Conservation (phyloP, 2,797 vertebrate species). For the Poeciliopsis turneri region DNA sequence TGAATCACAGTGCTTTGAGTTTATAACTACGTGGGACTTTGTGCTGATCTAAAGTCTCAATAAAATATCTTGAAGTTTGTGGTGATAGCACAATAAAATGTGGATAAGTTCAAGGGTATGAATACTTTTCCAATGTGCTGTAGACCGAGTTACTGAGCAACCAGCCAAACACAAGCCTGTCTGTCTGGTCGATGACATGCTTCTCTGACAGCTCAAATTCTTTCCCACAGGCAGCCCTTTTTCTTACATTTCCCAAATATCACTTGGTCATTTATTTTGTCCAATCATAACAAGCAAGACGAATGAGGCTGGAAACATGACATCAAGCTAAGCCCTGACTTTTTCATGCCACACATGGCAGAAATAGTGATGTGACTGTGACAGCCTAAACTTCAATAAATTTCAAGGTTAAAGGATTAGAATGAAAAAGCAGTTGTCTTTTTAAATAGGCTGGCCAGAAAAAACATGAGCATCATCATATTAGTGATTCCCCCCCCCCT, state of each 20-base stretch:
- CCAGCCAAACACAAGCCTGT: slow-evolving; percentile 65
- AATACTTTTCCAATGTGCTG: slow-evolving; percentile 5
- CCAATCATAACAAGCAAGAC: slow-evolving; percentile 74
- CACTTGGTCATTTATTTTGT: slow-evolving; percentile 69
- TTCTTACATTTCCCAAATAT: slow-evolving; percentile 76
- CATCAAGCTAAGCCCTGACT: slow-evolving; percentile 35
- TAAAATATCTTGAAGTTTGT: background rate
- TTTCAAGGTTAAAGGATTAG: slow-evolving; percentile 34
- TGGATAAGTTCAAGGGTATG: background rate
- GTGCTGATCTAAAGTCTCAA: background rate
- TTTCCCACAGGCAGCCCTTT: slow-evolving; percentile 81
- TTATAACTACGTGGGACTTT: background rate
- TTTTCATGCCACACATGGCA: slow-evolving; percentile 51
- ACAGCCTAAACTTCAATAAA: slow-evolving; percentile 39
- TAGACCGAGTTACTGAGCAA: slow-evolving; percentile 66
- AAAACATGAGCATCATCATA: slow-evolving; percentile 72
- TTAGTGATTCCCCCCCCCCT: slow-evolving; percentile 37
- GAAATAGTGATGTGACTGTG: slow-evolving; percentile 14
- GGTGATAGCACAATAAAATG: background rate
- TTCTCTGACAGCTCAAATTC: slow-evolving; percentile 72
- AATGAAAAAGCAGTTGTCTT: slow-evolving; percentile 55
- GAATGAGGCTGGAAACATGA: slow-evolving; percentile 73
- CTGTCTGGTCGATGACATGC: slow-evolving; percentile 74
- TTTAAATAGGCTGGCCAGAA: slow-evolving; percentile 66
- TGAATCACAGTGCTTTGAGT: background rate